Base-by-base conservation (phyloP, 1,140 invertebrate species). In the Steinernema khuongi region DNA sequence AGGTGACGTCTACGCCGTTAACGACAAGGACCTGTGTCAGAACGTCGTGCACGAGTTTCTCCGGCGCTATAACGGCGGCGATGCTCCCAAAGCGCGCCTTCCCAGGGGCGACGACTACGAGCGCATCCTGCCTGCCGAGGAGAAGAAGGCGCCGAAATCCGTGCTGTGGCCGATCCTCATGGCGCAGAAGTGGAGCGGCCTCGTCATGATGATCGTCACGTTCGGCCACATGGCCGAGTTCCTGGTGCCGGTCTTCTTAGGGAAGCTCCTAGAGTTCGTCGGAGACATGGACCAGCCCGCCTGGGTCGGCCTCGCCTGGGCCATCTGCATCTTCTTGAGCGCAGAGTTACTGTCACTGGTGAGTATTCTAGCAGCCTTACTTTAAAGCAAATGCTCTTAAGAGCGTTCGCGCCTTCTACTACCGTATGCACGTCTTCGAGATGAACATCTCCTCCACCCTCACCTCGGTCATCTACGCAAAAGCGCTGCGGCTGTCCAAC, bases 191-290 rank as follows among this genome's bases (percentile, higher is more conserved):
- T 60, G 50, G 50, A 22, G 26, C 7, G 19, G 14, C 19, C 2
- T 60, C 14, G 19, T 22, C 26, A 7, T 60, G 50, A 60, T 60
- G 4, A 4, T 14, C 11, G 19, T 60, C 4, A 22, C 19, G 4
- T 11, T 60, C 11, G 11, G 50, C 50, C 14, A 60, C 4, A 14
- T 60, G 19, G 4, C 22, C 50, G 26, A 60, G 14, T 60, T 17
- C 50, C 11, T 60, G 14, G 22, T 60, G 11, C 50, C 50, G 14
- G 19, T 60, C 22, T 60, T 60, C 50, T 22, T 60, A 7, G 50
- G 73, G 7, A 0, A 77, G 87, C 89, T 79, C 86, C 89, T 74
- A 87, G 94, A 44, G 87, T 92, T n/a, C 81, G 89, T 74, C 33
- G 66, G 66, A 11, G 30, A 50, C 29, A 29, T 32, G n/a, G 30